Base-by-base conservation (phyloP, 2,888 invertebrate species). In the Acleris emargana region DNA sequence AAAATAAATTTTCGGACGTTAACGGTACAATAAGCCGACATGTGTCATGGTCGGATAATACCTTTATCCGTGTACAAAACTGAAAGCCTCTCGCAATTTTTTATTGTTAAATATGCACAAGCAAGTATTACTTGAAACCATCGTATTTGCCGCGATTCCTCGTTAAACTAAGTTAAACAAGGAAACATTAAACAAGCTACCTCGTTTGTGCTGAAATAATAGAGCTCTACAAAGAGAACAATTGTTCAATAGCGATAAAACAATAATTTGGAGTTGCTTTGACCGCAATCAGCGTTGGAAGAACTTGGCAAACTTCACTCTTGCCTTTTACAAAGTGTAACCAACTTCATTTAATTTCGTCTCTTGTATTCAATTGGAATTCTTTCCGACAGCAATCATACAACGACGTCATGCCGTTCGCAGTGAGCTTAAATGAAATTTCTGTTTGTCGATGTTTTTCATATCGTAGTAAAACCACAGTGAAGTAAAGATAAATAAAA, bases 211-310 rank as follows among this genome's bases (percentile, higher is more conserved):
- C 9, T 17, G 45, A 18, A 50, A 60, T 60, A 60, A 64, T 54
- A 45, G 32, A 28, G 25, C 45, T 16, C 22, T 17, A 32, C 50
- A 60, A 64, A 59, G 20, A 51, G 55, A 55, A 60, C 55, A 50
- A 64, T 59, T 64, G 64, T 59, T 59, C 49, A 55, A 64, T 60
- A 38, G 60, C 43, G 20, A 55, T 60, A 60, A 51, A 64, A 60
- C 51, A 64, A 64, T 64, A 55, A 64, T 50, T 60, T 53, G 42
- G 52, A 54, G 58, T 58, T 58, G 38, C 64, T 64, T 64, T 55
- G 60, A 60, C 64, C 64, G 59, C 64, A 64, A 64, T 64, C 64
- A 64, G 64, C 20, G 43, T 16, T 28, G 32, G 17, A 7, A 47
- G 53, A 55, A 64, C 50, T 64, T 59, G 42, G 50, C 28, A 18